phyloP scores from a whole-genome alignment of 2,797 vertebrate genomes.

The Lepilemur ruficaudatus region DNA sequence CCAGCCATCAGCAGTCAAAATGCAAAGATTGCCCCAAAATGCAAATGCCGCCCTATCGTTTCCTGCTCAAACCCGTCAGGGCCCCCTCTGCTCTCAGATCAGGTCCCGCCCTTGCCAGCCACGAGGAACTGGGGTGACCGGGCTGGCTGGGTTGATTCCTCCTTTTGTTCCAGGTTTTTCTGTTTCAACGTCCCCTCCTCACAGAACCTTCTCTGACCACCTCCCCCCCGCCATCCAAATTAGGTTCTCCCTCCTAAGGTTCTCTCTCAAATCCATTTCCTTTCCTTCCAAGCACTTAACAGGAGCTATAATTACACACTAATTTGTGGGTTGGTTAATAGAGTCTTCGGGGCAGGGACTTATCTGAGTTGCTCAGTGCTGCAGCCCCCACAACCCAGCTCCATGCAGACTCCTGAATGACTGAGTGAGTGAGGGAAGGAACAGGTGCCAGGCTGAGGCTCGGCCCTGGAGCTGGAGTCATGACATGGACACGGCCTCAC shows the following conservation, averaged over 20 bases:
- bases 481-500: not conserved
- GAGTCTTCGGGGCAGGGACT: not conserved
- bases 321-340: conserved; percentile 33
- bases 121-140: fast-evolving
- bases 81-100: not conserved
- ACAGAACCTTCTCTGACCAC: not conserved
- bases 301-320: not conserved
- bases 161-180: not conserved
- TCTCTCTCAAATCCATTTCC: conserved; percentile 20
- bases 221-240: not conserved
- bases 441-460: not conserved
- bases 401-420: not conserved
- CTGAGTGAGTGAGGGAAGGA: not conserved
- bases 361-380: not conserved
- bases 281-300: conserved; percentile 24
- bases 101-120: not conserved
- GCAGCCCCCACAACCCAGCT: not conserved
- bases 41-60: not conserved
- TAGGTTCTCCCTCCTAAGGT: conserved; percentile 32
- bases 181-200: not conserved
- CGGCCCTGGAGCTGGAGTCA: not conserved
- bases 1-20: not conserved
- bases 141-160: not conserved
- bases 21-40: not conserved
- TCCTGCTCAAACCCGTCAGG: too few species aligned